Percentiles rank a stretch among this genome's conserved stretches.
These are phyloP conservation scores for Glossophaga mutica DNA, from an alignment of 2,797 vertebrate species.

Conservation along the genomic window DNA sequence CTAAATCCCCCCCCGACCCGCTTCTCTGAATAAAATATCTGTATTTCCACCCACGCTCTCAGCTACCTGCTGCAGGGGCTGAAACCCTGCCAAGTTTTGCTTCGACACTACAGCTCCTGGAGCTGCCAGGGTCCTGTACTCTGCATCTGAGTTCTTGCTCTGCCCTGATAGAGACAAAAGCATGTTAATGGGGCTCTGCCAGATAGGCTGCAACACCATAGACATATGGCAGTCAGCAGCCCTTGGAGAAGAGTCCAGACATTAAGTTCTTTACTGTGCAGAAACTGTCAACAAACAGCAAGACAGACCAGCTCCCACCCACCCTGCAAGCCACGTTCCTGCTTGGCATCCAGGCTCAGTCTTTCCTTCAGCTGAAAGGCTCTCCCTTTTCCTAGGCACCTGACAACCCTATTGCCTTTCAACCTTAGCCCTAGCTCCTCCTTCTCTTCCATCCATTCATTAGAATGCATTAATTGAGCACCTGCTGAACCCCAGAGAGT, in stretches of 20 bases:
- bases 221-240: neutral
- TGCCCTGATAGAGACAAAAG: neutral
- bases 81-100: neutral
- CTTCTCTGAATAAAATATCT: constrained; percentile 22
- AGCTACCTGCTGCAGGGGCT: neutral
- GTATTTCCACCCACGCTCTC: neutral
- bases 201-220: neutral
- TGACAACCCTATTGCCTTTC: neutral
- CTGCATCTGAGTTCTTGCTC: neutral
- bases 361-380: neutral
- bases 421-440: neutral
- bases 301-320: neutral
- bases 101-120: neutral
- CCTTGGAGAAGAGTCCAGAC: neutral
- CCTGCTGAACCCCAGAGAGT: neutral
- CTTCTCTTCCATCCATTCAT: neutral
- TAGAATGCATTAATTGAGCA: neutral
- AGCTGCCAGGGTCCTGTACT: neutral
- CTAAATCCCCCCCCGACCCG: neutral
- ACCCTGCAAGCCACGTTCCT: neutral
- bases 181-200: neutral
- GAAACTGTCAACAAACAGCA: neutral
- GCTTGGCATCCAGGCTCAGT: neutral
- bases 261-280: neutral
- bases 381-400: neutral